Percentiles rank a stretch among this genome's conserved stretches.
Evolutionary conservation across 2,888 invertebrate genomes (phyloP).

Genomic region (Drosophila formosana): DNA sequence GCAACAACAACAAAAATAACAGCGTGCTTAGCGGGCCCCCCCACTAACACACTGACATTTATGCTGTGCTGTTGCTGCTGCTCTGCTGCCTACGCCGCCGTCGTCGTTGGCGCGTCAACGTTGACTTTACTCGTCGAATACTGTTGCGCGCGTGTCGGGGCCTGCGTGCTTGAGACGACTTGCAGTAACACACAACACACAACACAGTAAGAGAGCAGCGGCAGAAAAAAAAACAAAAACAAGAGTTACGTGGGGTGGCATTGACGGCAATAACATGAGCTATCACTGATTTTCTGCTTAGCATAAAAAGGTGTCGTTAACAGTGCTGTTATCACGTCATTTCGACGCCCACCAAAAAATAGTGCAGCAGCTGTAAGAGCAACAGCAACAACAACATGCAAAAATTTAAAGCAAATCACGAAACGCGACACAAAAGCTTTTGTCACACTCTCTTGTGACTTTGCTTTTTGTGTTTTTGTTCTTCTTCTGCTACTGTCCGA

Average conservation of each 20-base stretch:
- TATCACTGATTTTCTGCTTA: slow-evolving; percentile 58
- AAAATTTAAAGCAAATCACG: slow-evolving; percentile 42
- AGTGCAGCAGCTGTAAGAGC: slow-evolving; percentile 23
- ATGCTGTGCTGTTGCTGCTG: slow-evolving; percentile 41
- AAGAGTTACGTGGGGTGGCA: slow-evolving; percentile 61
- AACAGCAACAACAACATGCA: slow-evolving; percentile 25
- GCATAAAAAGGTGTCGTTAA: slow-evolving; percentile 43
- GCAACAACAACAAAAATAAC: slow-evolving; percentile 33
- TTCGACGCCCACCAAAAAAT: slow-evolving; percentile 59
- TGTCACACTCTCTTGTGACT: slow-evolving; percentile 51
- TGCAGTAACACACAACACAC: slow-evolving; percentile 54
- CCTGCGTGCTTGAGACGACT: slow-evolving; percentile 61
- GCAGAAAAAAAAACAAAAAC: slow-evolving; percentile 34
- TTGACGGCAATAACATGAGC: slow-evolving; percentile 38
- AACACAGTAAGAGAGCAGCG: slow-evolving; percentile 47
- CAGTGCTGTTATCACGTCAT: slow-evolving; percentile 51
- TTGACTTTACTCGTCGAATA: slow-evolving; percentile 24
- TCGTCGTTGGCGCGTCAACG: slow-evolving; percentile 33
- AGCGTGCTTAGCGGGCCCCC: slow-evolving; percentile 46
- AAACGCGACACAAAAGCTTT: slow-evolving; percentile 47
- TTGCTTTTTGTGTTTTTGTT: slow-evolving; percentile 48
- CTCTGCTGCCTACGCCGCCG: slow-evolving; percentile 29
- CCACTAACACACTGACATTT: slow-evolving; percentile 69
- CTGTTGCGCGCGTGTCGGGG: slow-evolving; percentile 70
- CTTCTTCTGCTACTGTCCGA: slow-evolving; percentile 8